A percentile compares a stretch with the other conserved stretches of the same genome.
These are phyloP conservation scores for Axinella damicornis DNA, from an alignment of 37 sponge, comb jelly and placozoan genomes.

Conservation along the genomic window DNA sequence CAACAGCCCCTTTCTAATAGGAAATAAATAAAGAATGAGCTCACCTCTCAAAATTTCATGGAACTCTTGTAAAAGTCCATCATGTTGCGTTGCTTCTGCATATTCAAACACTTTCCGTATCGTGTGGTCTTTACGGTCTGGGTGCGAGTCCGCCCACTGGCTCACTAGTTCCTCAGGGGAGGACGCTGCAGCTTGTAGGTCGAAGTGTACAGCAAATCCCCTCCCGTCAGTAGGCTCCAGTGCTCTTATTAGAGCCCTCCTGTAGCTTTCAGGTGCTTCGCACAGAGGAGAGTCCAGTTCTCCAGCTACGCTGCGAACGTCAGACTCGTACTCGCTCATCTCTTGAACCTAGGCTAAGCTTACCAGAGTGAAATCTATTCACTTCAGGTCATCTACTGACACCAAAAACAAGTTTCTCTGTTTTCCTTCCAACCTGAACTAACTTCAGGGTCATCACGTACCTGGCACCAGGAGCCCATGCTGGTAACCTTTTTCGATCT, in stretches of 20 bases:
- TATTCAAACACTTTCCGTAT: conserved; percentile 5
- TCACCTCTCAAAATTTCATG: background rate
- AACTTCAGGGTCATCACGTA: too few relatives aligned
- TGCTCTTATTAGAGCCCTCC: background rate
- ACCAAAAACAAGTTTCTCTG: too few relatives aligned
- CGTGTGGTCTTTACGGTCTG: background rate
- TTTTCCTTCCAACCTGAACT: too few relatives aligned
- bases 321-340: too few relatives aligned
- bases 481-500: too few relatives aligned
- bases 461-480: too few relatives aligned
- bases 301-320: too few relatives aligned
- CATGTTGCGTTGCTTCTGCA: conserved; percentile 1
- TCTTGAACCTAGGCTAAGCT: too few relatives aligned
- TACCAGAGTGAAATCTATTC: too few relatives aligned
- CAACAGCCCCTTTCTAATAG: too few relatives aligned
- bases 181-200: background rate
- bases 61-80: background rate
- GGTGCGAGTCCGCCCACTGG: conserved; percentile 14
- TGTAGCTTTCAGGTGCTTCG: conserved; percentile 25
- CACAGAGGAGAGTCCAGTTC: background rate
- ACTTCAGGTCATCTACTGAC: too few relatives aligned
- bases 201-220: conserved; percentile 25
- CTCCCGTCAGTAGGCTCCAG: conserved; percentile 36
- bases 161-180: conserved; percentile 22
- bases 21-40: background rate